Evolutionary conservation across 1,140 invertebrate genomes (phyloP), one percentile per base, ranked within the genome.

Genomic region (Ceratosolen fusciceps): DNA sequence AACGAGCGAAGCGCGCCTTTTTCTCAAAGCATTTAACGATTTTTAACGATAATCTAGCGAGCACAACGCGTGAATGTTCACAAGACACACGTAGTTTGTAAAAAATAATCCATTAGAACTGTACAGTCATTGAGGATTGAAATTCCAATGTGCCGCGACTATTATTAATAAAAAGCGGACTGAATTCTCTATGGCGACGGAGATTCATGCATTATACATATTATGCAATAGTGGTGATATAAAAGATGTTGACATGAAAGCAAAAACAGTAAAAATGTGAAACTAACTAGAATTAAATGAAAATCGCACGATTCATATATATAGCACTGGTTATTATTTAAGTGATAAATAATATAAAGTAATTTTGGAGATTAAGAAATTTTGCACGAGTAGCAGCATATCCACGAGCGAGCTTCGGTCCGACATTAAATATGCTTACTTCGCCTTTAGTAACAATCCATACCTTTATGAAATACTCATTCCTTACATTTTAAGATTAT

Each of bases 41-140:
- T n/a, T 78, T 75, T 81, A 80, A 74, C 43, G 71, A 83, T 79
- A 82, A 81, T 85, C 83, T 86, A 86, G 84, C 83, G 85, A 82
- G 86, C 85, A 84, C 80, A 74, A 84, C 78, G 84, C 83, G 83
- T 86, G 83, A 87, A 86, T 87, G 84, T 85, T 86, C 56, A 84
- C 82, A 85, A 85, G 84, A 83, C 85, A 85, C 80, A 85, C 84
- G 85, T 39, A 76, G 83, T 84, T 82, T 83, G 74, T 75, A 62
- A 58, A 56, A 83, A 83, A 84, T 70, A 47, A 82, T 86, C 86
- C 84, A 84, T 87, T 85, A 85, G 84, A 88, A 85, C 77, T 87
- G 84, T 86, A 86, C 82, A 78, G 74, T 82, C 76, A 81, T 84
- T 81, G 52, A 71, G n/a, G 16, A 80, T 74, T 79, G 52, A 58